Evolutionary conservation across 2,888 invertebrate genomes (phyloP).

Genomic region (Tetheella fluctuosa): DNA sequence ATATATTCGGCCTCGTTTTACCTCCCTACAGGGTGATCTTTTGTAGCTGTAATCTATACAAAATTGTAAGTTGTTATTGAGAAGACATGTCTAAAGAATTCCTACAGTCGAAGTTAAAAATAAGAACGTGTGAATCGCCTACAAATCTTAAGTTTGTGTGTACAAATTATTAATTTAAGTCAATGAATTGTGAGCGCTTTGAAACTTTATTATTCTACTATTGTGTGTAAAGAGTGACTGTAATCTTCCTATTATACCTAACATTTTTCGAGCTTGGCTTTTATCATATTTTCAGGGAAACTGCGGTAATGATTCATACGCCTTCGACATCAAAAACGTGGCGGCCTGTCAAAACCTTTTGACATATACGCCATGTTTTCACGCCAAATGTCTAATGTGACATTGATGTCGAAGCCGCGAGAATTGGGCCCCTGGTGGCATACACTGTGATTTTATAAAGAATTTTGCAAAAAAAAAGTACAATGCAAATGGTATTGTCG

Average conservation of each 20-base stretch:
- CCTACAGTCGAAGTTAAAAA: too few relatives aligned
- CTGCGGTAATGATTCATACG: too few relatives aligned
- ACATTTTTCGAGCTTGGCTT: slow-evolving; percentile 60
- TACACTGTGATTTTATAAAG: background rate
- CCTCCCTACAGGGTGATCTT: too few relatives aligned
- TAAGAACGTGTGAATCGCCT: background rate
- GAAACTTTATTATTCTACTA: slow-evolving; percentile 35
- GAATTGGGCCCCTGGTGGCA: background rate
- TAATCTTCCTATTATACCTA: slow-evolving; percentile 47
- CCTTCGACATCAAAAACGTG: too few relatives aligned
- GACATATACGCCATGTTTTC: too few relatives aligned
- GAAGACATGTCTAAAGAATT: too few relatives aligned
- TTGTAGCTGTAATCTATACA: too few relatives aligned
- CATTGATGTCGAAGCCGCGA: too few relatives aligned
- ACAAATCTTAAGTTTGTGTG: background rate
- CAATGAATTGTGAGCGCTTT: background rate
- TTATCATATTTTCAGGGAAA: slow-evolving; percentile 18
- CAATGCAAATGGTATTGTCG: slow-evolving; percentile 34
- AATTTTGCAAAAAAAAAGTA: slow-evolving; percentile 24
- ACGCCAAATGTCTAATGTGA: too few relatives aligned
- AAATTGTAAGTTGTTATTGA: too few relatives aligned
- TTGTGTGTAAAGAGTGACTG: slow-evolving; percentile 34
- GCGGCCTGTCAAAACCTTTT: too few relatives aligned
- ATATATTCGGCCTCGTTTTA: too few relatives aligned
- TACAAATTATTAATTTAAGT: slow-evolving; percentile 9